Evolutionary conservation across 2,797 vertebrate genomes (phyloP).

Genomic region (Eulemur mongoz): DNA sequence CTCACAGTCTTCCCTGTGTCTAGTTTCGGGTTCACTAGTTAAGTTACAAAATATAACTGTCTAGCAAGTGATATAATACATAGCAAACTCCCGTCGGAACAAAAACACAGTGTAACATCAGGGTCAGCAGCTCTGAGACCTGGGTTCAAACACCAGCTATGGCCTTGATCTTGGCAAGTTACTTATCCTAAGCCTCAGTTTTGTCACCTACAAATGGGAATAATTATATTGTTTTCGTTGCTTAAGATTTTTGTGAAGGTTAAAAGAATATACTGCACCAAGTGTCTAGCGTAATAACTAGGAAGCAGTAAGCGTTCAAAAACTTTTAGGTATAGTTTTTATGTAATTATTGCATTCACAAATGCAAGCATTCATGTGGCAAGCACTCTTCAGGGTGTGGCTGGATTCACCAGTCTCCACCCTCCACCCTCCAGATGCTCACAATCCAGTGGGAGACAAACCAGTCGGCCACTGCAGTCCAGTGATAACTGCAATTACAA

Average conservation of each 20-base stretch:
- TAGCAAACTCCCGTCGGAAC: not conserved
- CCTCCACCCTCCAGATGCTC: not conserved
- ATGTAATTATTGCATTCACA: not conserved
- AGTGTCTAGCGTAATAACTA: not conserved
- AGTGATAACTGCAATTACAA: not conserved
- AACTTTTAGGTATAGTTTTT: not conserved
- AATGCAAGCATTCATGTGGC: rapidly evolving
- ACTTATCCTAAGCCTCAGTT: not conserved
- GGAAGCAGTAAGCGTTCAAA: not conserved
- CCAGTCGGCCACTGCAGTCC: not conserved
- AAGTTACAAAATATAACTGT: not conserved
- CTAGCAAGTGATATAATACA: not conserved
- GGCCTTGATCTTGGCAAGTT: not conserved
- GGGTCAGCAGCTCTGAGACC: not conserved
- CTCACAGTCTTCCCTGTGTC: not conserved
- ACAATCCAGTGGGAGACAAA: not conserved
- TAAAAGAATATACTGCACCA: not conserved
- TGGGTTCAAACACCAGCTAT: not conserved
- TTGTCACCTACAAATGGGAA: not conserved
- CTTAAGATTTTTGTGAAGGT: not conserved
- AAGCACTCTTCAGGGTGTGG: not conserved
- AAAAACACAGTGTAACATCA: not conserved
- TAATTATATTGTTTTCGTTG: not conserved
- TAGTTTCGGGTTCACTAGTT: not conserved
- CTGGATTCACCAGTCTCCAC: not conserved